phyloP scores from a whole-genome alignment of 1,140 invertebrate genomes.

The Drosophila ercepeae region DNA sequence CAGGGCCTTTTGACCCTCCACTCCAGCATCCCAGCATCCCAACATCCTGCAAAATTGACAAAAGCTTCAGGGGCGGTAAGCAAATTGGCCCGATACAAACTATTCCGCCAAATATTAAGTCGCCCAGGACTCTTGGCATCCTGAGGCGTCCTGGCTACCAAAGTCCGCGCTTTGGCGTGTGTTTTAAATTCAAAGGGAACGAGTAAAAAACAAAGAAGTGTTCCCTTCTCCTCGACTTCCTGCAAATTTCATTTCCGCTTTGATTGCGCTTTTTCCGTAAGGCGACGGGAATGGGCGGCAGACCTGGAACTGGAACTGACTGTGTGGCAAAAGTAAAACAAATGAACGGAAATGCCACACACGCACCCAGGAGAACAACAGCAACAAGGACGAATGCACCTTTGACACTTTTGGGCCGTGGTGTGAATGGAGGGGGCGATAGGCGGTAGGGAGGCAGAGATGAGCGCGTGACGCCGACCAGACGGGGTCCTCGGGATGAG shows the following conservation, averaged over 20 bases:
- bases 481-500: neutral
- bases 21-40: neutral
- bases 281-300: conserved; percentile 1
- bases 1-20: conserved; percentile 27
- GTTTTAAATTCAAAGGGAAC: conserved; percentile 47
- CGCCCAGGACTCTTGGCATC: conserved; percentile 28
- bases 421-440: conserved; percentile 63
- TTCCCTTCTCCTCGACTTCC: conserved; percentile 53
- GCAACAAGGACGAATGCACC: conserved; percentile 64
- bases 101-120: conserved; percentile 72
- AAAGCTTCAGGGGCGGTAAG: neutral
- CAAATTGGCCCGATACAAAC: conserved; percentile 73
- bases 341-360: conserved; percentile 82
- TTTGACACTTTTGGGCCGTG: conserved; percentile 77
- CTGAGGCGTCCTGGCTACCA: conserved; percentile 2
- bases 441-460: conserved; percentile 31
- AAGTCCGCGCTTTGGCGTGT: conserved; percentile 18
- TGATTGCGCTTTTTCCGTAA: conserved; percentile 79
- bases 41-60: neutral
- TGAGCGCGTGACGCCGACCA: conserved; percentile 25
- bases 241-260: conserved; percentile 82
- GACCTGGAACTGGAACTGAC: conserved; percentile 2
- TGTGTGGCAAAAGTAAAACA: conserved; percentile 75
- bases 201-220: conserved; percentile 6
- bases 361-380: conserved; percentile 59